Evolutionary conservation across 2,888 invertebrate genomes (phyloP).

Genomic region (Calephelis perditalis): DNA sequence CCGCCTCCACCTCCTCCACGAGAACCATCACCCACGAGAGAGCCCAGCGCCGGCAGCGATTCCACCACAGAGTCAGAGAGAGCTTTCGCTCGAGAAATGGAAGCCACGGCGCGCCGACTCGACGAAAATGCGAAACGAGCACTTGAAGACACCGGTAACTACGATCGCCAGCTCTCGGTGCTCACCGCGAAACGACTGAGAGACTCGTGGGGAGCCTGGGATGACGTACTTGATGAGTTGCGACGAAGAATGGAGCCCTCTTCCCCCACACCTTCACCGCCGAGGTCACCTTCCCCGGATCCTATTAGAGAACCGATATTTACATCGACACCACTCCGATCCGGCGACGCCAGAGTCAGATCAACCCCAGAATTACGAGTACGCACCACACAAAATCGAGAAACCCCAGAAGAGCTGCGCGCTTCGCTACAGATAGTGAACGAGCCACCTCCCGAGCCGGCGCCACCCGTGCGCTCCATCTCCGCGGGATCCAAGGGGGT

Average conservation of each 20-base stretch:
- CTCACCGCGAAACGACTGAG: conserved; percentile 69
- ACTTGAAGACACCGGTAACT: conserved; percentile 73
- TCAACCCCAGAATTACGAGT: conserved; percentile 81
- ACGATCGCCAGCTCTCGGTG: conserved; percentile 76
- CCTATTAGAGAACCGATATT: conserved; percentile 66
- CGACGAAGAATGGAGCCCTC: conserved; percentile 62
- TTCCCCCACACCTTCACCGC: conserved; percentile 58
- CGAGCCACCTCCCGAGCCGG: conserved; percentile 42
- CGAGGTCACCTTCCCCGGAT: conserved; percentile 62
- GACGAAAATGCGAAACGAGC: conserved; percentile 61
- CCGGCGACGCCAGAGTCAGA: conserved; percentile 63
- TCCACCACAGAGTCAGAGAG: conserved; percentile 70
- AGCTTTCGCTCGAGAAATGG: conserved; percentile 68
- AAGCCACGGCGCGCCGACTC: conserved; percentile 62
- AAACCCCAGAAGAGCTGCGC: conserved; percentile 72
- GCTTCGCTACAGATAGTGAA: conserved; percentile 78
- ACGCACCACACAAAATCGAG: conserved; percentile 56
- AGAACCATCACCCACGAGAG: conserved; percentile 48
- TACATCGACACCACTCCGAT: conserved; percentile 79
- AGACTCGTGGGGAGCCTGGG: conserved; percentile 74
- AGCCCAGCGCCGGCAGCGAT: conserved; percentile 67
- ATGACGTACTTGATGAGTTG: conserved; percentile 67
- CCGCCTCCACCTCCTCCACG: conserved; percentile 36
- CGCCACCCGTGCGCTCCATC: conserved; percentile 61
- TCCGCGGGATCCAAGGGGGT: conserved; percentile 80